These are phyloP conservation scores for Chlamydotis undulata DNA, from an alignment of 2,113 vertebrate species.

Conservation along the genomic window DNA sequence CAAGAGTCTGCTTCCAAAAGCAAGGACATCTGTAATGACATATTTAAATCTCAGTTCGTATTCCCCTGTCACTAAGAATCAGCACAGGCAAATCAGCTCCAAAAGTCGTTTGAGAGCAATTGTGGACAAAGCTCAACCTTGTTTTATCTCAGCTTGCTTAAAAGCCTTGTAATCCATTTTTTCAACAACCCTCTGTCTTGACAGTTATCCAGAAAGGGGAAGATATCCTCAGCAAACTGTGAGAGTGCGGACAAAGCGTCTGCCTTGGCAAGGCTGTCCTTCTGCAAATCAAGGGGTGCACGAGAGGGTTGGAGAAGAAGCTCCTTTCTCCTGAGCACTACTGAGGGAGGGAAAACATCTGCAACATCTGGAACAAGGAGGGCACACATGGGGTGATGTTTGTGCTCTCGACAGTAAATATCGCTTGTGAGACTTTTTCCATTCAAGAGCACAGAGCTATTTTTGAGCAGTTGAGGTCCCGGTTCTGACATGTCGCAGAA, in stretches of 20 bases:
- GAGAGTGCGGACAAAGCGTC: not conserved
- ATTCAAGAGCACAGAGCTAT: not conserved
- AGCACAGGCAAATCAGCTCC: not conserved
- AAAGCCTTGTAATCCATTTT: not conserved
- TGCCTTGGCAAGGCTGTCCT: not conserved
- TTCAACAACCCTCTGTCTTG: not conserved
- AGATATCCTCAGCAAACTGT: not conserved
- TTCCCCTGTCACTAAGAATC: not conserved
- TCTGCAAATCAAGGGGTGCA: not conserved
- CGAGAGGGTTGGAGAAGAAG: not conserved
- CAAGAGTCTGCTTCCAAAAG: not conserved
- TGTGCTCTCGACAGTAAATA: not conserved
- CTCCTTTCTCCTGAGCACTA: not conserved
- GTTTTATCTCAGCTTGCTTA: not conserved
- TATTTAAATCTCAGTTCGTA: not conserved
- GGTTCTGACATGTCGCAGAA: not conserved
- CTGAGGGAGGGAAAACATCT: not conserved
- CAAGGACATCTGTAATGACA: not conserved
- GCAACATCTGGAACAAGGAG: not conserved
- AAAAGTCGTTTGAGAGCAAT: not conserved
- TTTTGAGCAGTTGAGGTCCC: not conserved
- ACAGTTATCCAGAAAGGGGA: not conserved
- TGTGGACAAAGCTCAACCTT: not conserved
- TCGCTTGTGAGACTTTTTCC: not conserved
- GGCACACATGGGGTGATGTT: rapidly evolving